These are phyloP conservation scores for Aplysina aerophoba DNA, from an alignment of 37 sponge, comb jelly and placozoan species.

Conservation along the genomic window DNA sequence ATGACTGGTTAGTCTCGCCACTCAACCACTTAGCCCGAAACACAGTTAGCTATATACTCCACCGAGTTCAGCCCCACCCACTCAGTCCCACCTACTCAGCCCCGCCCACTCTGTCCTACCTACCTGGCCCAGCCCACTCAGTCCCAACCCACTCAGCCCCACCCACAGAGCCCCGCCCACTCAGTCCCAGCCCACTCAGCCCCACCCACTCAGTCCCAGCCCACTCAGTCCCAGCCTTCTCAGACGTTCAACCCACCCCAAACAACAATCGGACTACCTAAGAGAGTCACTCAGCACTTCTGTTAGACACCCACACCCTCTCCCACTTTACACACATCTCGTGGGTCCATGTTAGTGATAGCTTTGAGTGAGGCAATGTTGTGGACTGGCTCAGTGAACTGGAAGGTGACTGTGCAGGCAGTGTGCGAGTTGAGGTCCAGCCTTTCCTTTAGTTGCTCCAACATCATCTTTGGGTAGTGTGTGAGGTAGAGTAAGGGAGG, in stretches of 20 bases:
- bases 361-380: slow-evolving; percentile 16
- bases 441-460: slow-evolving; percentile 19
- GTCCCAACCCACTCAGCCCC: background rate
- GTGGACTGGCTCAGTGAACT: slow-evolving; percentile 26
- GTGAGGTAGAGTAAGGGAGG: background rate
- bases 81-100: background rate
- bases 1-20: background rate
- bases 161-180: slow-evolving; percentile 3
- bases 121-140: no score
- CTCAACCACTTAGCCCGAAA: background rate
- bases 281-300: no score
- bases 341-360: slow-evolving; percentile 13
- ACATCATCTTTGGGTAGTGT: slow-evolving; percentile 18
- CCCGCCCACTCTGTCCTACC: background rate
- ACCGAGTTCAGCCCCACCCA: background rate
- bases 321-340: background rate
- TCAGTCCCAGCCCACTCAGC: background rate
- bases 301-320: no score
- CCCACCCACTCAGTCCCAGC: background rate
- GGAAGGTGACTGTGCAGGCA: slow-evolving; percentile 31
- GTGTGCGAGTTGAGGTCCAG: slow-evolving; percentile 5
- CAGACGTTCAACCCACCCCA: no score
- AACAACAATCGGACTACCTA: no score
- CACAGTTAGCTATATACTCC: background rate
- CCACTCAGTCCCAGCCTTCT: background rate